Evolutionary conservation across 1,140 invertebrate genomes (phyloP).

Genomic region (Eriosoma lanigerum): DNA sequence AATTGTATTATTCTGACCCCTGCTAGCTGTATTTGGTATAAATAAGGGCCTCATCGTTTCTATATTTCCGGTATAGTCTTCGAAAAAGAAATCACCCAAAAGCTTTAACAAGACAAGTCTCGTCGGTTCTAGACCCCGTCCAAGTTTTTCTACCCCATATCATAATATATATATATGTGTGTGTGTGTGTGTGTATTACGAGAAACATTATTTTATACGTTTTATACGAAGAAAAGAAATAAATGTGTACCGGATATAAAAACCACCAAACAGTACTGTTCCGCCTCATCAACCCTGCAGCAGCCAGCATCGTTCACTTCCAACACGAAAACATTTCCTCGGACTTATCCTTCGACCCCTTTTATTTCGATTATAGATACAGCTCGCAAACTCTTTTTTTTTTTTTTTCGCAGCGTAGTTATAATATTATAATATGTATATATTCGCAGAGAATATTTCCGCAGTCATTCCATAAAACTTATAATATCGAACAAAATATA

Average conservation of each 20-base stretch:
- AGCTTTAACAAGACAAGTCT: conserved; percentile 28
- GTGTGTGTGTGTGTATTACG: not conserved
- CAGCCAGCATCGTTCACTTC: not conserved
- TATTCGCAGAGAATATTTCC: not conserved
- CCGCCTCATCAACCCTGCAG: conserved; percentile 26
- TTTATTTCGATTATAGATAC: conserved; percentile 15
- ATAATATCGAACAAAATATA: too few species aligned
- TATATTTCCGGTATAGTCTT: conserved; percentile 37
- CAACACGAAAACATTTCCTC: conserved; percentile 44
- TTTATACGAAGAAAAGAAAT: conserved; percentile 40
- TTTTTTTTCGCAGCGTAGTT: not conserved
- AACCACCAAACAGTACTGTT: conserved; percentile 38
- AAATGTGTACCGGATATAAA: conserved; percentile 41
- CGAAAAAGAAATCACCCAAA: conserved; percentile 41
- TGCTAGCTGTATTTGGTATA: not conserved
- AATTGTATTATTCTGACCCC: conserved; percentile 22
- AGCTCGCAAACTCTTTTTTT: not conserved
- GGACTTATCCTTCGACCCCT: conserved; percentile 27
- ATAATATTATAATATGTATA: not conserved
- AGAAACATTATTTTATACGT: conserved; percentile 40
- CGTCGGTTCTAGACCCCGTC: conserved; percentile 20
- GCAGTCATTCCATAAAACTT: not conserved
- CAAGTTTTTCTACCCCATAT: conserved; percentile 15
- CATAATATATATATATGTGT: not conserved
- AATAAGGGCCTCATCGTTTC: conserved; percentile 5